Evolutionary conservation across 1,140 invertebrate species (phyloP).

Genomic region (Trachymyrmex septentrionalis): DNA sequence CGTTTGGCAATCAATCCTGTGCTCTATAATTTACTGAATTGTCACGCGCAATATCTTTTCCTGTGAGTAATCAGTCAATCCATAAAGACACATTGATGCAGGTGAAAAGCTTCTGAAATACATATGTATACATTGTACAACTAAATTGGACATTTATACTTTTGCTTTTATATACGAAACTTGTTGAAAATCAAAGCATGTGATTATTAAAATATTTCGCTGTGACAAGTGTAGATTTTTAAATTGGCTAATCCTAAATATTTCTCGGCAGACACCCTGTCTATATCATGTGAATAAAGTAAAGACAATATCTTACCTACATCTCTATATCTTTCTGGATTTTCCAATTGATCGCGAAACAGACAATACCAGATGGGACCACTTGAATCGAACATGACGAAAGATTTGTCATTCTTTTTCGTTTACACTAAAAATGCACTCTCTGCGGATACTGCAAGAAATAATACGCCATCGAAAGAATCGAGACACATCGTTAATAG

Average conservation of each 20-base stretch:
- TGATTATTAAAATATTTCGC: not conserved
- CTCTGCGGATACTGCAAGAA: constrained; percentile 45
- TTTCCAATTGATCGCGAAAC: constrained; percentile 20
- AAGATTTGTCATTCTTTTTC: not conserved
- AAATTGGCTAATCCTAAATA: not conserved
- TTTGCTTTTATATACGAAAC: not conserved
- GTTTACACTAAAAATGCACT: constrained; percentile 6
- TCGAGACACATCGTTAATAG: constrained; percentile 19
- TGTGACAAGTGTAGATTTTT: not conserved
- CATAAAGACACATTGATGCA: not conserved
- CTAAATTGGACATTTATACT: not conserved
- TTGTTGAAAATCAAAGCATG: not conserved
- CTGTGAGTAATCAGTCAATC: not conserved
- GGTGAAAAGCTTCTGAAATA: not conserved
- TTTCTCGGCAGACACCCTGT: not conserved
- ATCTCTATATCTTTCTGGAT: not conserved
- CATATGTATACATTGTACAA: no score
- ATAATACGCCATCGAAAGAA: constrained; percentile 13
- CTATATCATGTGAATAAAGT: not conserved
- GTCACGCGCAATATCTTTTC: constrained; percentile 25
- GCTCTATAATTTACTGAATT: not conserved
- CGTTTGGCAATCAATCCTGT: not conserved
- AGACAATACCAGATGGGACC: not conserved
- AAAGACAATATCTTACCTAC: not conserved
- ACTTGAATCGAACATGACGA: constrained; percentile 4